Conservation (phyloP, 2,797 vertebrate genomes). For the Scolopax bukidnonensis region DNA sequence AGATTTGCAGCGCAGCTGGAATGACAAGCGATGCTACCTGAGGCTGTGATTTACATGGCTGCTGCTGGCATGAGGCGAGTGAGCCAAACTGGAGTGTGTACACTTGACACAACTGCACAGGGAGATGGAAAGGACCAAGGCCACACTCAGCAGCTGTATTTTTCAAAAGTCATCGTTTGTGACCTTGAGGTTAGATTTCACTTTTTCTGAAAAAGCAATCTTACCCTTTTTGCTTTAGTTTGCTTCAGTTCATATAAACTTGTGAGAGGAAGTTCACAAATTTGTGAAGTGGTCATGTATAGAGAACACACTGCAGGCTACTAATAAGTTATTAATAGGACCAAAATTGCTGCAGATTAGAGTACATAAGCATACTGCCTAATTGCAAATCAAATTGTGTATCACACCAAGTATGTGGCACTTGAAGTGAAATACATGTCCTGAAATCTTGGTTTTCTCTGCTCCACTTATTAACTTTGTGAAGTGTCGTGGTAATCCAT, state of each 20-base stretch:
- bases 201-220: background rate
- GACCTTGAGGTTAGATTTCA: background rate
- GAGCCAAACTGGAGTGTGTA: background rate
- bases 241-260: background rate
- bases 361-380: background rate
- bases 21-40: background rate
- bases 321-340: constrained; percentile 37
- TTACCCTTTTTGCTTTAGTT: background rate
- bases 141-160: background rate
- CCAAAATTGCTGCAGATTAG: constrained; percentile 35
- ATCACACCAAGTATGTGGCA: background rate
- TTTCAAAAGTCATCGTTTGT: background rate
- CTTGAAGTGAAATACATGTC: background rate
- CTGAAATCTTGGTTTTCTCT: background rate
- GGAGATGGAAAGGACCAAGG: background rate
- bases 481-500: background rate
- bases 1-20: background rate
- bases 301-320: background rate
- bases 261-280: background rate
- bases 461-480: background rate
- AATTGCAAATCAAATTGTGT: constrained; percentile 2
- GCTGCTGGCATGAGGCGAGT: background rate
- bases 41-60: background rate
- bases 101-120: background rate
- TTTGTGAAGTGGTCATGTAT: background rate